These are phyloP conservation scores for Hexactinellida sp. DNA, from an alignment of 37 sponge, comb jelly and placozoan species.

Conservation along the genomic window DNA sequence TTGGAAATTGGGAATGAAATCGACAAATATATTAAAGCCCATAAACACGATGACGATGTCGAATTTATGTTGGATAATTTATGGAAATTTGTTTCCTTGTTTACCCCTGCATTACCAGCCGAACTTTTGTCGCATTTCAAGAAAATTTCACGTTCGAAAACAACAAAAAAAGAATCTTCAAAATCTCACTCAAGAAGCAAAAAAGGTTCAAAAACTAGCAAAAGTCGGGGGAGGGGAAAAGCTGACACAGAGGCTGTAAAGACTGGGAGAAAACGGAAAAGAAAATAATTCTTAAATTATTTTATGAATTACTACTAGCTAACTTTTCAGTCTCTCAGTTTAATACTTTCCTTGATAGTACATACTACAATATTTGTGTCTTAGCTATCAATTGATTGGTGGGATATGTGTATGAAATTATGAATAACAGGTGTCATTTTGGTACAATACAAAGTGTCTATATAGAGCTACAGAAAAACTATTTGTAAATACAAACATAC, in stretches of 20 bases:
- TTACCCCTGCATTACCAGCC: not conserved
- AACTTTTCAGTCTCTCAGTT: too few relatives aligned
- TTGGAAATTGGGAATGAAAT: not conserved
- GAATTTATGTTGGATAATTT: not conserved
- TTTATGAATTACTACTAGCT: not conserved
- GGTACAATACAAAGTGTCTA: too few relatives aligned
- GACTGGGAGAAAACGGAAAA: not conserved
- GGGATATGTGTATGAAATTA: too few relatives aligned
- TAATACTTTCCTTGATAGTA: too few relatives aligned
- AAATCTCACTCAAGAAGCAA: not conserved
- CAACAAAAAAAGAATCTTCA: not conserved
- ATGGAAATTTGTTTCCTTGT: not conserved
- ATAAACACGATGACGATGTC: not conserved
- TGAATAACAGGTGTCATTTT: too few relatives aligned
- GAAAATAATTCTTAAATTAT: not conserved
- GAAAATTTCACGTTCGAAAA: not conserved
- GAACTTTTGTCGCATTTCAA: not conserved
- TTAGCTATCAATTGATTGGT: too few relatives aligned
- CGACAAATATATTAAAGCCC: not conserved
- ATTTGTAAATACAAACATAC: too few relatives aligned
- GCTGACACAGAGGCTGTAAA: not conserved
- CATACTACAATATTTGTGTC: too few relatives aligned
- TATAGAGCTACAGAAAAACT: too few relatives aligned
- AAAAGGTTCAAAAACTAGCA: not conserved
- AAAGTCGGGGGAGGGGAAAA: not conserved